A percentile compares a stretch with the other conserved stretches of the same genome.
These are phyloP conservation scores for Paracyprichromis sp. DNA, from an alignment of 2,113 vertebrate genomes.

Conservation along the genomic window DNA sequence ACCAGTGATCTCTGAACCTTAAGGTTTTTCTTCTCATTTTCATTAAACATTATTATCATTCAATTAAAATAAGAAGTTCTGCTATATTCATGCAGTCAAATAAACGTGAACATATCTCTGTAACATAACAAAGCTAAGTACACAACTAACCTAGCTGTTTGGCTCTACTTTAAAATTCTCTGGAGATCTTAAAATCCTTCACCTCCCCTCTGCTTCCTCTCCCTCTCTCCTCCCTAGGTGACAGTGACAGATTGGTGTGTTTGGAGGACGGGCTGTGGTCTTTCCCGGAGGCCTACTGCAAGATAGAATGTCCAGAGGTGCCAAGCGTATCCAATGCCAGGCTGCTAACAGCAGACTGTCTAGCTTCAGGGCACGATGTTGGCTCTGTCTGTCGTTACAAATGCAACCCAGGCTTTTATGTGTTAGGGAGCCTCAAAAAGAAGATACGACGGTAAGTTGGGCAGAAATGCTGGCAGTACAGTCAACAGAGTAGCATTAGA, in stretches of 20 bases:
- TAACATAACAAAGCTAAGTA: neutral
- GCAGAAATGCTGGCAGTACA: neutral
- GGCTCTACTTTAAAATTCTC: neutral
- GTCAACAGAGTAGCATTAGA: neutral
- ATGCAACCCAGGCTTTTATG: conserved; percentile 86
- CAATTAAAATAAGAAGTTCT: neutral
- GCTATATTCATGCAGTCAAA: neutral
- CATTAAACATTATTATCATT: neutral
- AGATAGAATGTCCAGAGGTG: conserved; percentile 80
- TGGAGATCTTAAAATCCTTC: neutral
- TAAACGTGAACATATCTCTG: neutral
- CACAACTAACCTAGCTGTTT: neutral
- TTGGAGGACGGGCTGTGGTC: conserved; percentile 93
- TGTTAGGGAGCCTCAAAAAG: conserved; percentile 51
- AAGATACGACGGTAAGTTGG: conserved; percentile 75
- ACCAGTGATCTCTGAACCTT: neutral
- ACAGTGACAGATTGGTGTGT: conserved; percentile 83
- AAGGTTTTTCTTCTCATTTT: neutral
- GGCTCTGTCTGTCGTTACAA: conserved; percentile 84
- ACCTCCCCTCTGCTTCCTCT: neutral
- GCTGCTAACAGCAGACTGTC: conserved; percentile 76
- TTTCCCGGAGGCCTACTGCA: conserved; percentile 92
- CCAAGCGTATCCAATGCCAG: conserved; percentile 68
- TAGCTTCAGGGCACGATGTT: conserved; percentile 77
- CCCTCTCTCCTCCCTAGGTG: conserved; percentile 68